Base-by-base conservation (phyloP, 2,888 invertebrate genomes). In the Myathropa florea region DNA sequence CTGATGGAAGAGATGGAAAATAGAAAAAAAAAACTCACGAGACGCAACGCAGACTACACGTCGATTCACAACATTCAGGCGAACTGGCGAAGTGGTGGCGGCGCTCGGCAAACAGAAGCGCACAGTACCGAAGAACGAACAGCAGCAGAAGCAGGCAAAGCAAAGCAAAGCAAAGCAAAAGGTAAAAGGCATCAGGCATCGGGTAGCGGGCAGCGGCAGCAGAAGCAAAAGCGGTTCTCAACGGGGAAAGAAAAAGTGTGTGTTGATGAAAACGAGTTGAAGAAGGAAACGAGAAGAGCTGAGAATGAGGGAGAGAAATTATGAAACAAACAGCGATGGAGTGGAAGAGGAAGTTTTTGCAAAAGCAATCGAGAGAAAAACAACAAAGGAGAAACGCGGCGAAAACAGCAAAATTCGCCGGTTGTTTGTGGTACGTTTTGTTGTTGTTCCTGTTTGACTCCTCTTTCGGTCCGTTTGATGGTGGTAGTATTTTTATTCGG, bases 11-110 rank as follows among this genome's bases (percentile, higher is more conserved):
- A 63, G 57, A 57, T 23, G 57, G 24, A 57, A 63, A 21, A 33
- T 30, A 63, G 21, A 46, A 72, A 85, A 18, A 81, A 85, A 77
- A 73, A 76, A 76, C 76, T 85, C 81, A 73, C 82, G 85, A 78
- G 76, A 76, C 85, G 57, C 73, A 81, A 85, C 82, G 81, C 82
- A 85, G 85, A 82, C 82, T 78, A 53, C 77, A 85, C 77, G 73
- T 82, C 82, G 73, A 82, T 82, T 85, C 85, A 85, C 85, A 85
- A 85, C 85, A 85, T 85, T 85, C 14, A 85, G 85, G 85, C 85
- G 85, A 85, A 85, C 85, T 85, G 85, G 85, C 82, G 85, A 85
- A 82, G 73, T 73, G 82, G 59, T 68, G 82, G 70, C 85, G 78
- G 68, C 39, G 64, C 77, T 82, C 81, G 73, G 59, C 65, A 75